Evolutionary conservation across 1,140 invertebrate species (phyloP).

Genomic region (Polypedilum pembai): DNA sequence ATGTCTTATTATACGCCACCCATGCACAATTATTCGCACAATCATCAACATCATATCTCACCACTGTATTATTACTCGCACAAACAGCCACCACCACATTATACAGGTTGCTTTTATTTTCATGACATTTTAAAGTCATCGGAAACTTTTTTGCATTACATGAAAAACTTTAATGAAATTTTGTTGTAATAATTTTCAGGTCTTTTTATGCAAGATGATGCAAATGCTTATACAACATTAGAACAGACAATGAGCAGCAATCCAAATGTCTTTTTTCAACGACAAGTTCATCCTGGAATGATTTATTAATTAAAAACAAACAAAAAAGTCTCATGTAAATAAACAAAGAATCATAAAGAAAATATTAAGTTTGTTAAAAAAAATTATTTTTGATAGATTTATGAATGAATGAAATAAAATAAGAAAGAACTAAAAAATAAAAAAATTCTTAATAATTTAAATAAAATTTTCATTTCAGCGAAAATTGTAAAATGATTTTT

Average conservation of each 20-base stretch:
- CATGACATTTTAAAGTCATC: not conserved
- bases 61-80: not conserved
- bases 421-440: too few species aligned
- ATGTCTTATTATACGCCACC: constrained; percentile 15
- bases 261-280: constrained; percentile 77
- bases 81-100: not conserved
- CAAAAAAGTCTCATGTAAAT: not conserved
- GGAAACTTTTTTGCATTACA: constrained; percentile 23
- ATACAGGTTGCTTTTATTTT: constrained; percentile 1
- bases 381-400: too few species aligned
- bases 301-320: constrained; percentile 57
- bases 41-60: not conserved
- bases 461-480: too few species aligned
- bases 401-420: too few species aligned
- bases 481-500: too few species aligned
- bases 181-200: constrained; percentile 43
- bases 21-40: not conserved
- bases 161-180: not conserved
- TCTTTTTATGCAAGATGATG: constrained; percentile 67
- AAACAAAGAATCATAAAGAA: not conserved
- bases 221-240: constrained; percentile 70
- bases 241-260: constrained; percentile 75
- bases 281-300: constrained; percentile 70
- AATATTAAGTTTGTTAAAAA: too few species aligned
- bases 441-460: too few species aligned